These are phyloP conservation scores for Siderastrea radians DNA, from an alignment of 92 coral and sea anemone genomes.

Conservation along the genomic window DNA sequence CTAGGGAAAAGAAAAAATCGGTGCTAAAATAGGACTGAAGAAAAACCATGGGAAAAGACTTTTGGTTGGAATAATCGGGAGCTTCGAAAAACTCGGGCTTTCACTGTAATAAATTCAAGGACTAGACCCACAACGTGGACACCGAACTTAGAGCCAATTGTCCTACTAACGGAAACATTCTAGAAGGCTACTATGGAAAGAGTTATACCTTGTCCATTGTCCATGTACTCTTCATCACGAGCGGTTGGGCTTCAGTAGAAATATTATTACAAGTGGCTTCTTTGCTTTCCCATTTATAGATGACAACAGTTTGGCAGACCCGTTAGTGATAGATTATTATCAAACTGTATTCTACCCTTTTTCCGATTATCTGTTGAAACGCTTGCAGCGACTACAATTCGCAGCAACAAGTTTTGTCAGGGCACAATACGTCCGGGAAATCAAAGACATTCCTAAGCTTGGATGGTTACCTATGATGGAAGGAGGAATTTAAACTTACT, in stretches of 20 bases:
- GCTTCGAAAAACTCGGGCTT: no score
- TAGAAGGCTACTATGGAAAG: not conserved
- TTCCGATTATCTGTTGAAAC: no score
- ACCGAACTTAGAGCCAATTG: not conserved
- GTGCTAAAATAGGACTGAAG: not conserved
- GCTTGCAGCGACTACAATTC: no score
- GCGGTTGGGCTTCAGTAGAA: conserved; percentile 8
- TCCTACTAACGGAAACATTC: not conserved
- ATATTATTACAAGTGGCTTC: no score
- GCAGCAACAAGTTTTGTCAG: no score
- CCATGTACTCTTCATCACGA: conserved; percentile 51
- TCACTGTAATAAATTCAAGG: no score
- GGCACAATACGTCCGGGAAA: not conserved
- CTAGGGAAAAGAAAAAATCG: not conserved
- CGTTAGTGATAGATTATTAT: no score
- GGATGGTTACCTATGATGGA: conserved; percentile 61
- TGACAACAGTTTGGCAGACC: no score
- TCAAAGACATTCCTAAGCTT: not conserved
- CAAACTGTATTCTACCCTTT: no score
- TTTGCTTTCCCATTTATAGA: no score
- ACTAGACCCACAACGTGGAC: not conserved
- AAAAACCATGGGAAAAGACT: no score
- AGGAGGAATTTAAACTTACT: conserved; percentile 37
- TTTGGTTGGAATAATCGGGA: not conserved
- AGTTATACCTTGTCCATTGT: conserved; percentile 45